Evolutionary conservation across 2,797 vertebrate species (phyloP).

Genomic region (Florisuga fusca): DNA sequence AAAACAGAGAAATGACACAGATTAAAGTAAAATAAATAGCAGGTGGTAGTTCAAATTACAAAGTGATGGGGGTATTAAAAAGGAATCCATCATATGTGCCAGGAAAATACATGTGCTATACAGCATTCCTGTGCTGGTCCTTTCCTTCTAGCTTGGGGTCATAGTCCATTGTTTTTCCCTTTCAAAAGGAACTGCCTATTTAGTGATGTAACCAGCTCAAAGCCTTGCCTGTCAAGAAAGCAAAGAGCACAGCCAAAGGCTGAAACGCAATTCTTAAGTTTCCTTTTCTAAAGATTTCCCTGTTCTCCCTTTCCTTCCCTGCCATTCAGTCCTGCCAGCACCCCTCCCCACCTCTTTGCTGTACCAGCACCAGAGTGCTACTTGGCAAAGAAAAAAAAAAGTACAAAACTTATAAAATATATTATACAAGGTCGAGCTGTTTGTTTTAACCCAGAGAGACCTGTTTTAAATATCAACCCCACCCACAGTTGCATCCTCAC

Average conservation of each 20-base stretch:
- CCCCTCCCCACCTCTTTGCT: neutral
- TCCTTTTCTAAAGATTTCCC: neutral
- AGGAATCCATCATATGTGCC: neutral
- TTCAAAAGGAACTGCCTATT: neutral
- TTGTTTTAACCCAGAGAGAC: neutral
- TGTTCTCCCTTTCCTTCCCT: no score
- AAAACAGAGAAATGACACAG: constrained; percentile 16
- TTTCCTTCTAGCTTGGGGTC: neutral
- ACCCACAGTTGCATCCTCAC: neutral
- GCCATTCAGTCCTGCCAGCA: neutral
- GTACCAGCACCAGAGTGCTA: neutral
- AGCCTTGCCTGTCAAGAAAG: neutral
- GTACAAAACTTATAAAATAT: neutral
- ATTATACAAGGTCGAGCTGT: neutral
- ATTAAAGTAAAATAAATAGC: constrained; percentile 50
- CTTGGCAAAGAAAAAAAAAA: neutral
- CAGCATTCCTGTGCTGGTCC: neutral
- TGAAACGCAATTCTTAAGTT: neutral
- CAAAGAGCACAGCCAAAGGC: neutral
- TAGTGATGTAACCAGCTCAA: neutral
- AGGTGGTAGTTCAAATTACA: constrained; percentile 13
- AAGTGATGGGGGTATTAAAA: constrained; percentile 2
- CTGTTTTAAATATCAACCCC: neutral
- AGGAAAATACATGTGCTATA: neutral
- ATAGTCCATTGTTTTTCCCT: neutral